Conservation (phyloP, 2,113 vertebrate genomes). For the Osmerus mordax region DNA sequence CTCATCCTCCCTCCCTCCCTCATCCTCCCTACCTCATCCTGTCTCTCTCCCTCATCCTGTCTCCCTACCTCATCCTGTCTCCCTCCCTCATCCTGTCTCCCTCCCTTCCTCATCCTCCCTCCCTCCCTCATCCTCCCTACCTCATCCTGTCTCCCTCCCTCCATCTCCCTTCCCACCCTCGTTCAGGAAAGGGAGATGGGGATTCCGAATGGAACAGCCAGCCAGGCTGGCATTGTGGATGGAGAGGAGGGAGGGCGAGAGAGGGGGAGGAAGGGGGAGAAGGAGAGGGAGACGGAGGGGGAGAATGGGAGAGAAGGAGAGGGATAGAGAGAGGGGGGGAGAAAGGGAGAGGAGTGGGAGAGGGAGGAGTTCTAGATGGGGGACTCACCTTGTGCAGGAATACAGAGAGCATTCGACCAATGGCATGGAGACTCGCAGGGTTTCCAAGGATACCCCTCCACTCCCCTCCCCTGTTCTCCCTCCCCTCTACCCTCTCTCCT, state of each 20-base stretch:
- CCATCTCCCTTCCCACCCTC: too few species aligned
- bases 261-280: constrained; percentile 1
- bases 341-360: constrained; percentile 13
- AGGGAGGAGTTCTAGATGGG: constrained; percentile 30
- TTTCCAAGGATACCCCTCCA: constrained; percentile 68
- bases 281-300: constrained; percentile 28
- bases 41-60: too few species aligned
- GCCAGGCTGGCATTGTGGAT: constrained; percentile 36
- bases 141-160: too few species aligned
- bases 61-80: too few species aligned
- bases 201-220: constrained; percentile 58
- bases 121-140: too few species aligned
- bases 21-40: too few species aligned
- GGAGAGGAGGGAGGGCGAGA: constrained; percentile 25
- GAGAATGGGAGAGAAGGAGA: constrained; percentile 19
- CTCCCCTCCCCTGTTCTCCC: constrained; percentile 35
- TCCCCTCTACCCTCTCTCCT: background rate
- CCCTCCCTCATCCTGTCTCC: too few species aligned
- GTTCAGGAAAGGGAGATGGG: constrained; percentile 48
- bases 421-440: constrained; percentile 53
- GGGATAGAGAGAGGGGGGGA: constrained; percentile 18
- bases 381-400: constrained; percentile 60
- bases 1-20: too few species aligned
- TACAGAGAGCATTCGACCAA: constrained; percentile 49
- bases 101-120: too few species aligned